These are phyloP conservation scores for Anisognathus igniventris DNA, from an alignment of 2,797 vertebrate species.

Conservation along the genomic window DNA sequence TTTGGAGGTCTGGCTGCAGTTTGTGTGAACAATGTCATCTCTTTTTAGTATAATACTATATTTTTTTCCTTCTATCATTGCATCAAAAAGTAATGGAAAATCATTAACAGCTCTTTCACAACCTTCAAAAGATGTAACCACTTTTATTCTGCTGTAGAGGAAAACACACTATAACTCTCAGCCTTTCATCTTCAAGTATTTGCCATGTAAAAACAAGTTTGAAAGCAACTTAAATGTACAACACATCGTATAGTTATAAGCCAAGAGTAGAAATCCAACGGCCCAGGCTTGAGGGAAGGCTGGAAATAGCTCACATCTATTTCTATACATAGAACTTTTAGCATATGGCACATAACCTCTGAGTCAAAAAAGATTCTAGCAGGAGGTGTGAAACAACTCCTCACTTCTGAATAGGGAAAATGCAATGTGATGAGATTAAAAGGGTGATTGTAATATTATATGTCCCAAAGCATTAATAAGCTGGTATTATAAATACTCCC, in stretches of 20 bases:
- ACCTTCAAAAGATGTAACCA: constrained; percentile 1
- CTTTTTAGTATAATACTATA: not conserved
- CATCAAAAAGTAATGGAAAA: constrained; percentile 38
- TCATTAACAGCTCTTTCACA: constrained; percentile 13
- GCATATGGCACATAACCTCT: not conserved
- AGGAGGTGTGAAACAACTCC: not conserved
- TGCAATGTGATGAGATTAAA: constrained; percentile 43
- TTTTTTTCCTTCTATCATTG: not conserved
- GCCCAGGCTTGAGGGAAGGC: not conserved
- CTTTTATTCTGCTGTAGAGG: not conserved
- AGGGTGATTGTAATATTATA: constrained; percentile 28
- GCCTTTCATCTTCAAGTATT: constrained; percentile 38
- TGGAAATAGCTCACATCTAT: not conserved
- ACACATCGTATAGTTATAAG: constrained; percentile 5
- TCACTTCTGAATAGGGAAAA: constrained; percentile 13
- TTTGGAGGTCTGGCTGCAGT: not conserved
- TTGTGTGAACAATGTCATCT: not conserved
- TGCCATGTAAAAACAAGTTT: constrained; percentile 33
- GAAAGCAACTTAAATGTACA: not conserved
- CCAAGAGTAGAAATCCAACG: constrained; percentile 16
- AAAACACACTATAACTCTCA: not conserved
- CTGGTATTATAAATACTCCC: constrained; percentile 38
- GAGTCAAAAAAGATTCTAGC: not conserved
- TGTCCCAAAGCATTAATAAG: constrained; percentile 46
- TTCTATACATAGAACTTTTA: not conserved